These are phyloP conservation scores for Nezara viridula DNA, from an alignment of 2,888 invertebrate species.

Conservation along the genomic window DNA sequence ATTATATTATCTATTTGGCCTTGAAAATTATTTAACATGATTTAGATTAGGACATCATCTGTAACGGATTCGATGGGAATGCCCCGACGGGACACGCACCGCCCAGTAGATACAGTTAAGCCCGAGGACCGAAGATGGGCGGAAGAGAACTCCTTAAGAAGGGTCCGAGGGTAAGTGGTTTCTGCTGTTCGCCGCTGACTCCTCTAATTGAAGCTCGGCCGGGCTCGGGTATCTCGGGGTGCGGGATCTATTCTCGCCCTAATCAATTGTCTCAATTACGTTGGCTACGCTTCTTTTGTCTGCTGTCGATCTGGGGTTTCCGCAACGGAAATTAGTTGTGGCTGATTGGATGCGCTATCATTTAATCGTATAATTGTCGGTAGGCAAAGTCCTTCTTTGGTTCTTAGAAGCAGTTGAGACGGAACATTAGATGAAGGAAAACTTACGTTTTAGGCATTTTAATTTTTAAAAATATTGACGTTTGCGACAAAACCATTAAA, in stretches of 20 bases:
- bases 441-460: no score
- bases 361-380: not conserved
- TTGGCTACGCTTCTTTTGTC: not conserved
- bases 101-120: not conserved
- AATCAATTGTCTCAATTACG: not conserved
- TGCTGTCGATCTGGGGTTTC: not conserved
- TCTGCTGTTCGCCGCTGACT: not conserved
- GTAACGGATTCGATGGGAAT: no score
- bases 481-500: no score
- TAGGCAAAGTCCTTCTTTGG: not conserved
- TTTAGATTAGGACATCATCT: no score
- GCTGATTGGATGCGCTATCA: not conserved
- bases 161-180: constrained; percentile 1
- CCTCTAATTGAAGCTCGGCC: constrained; percentile 1
- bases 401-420: no score
- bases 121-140: not conserved
- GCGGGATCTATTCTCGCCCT: not conserved
- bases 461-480: no score
- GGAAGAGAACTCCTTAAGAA: constrained; percentile 18
- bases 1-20: no score
- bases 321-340: not conserved
- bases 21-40: no score
- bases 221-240: not conserved
- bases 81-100: not conserved
- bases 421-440: no score